Conservation (phyloP, 2,797 vertebrate genomes). For the Pygocentrus nattereri region DNA sequence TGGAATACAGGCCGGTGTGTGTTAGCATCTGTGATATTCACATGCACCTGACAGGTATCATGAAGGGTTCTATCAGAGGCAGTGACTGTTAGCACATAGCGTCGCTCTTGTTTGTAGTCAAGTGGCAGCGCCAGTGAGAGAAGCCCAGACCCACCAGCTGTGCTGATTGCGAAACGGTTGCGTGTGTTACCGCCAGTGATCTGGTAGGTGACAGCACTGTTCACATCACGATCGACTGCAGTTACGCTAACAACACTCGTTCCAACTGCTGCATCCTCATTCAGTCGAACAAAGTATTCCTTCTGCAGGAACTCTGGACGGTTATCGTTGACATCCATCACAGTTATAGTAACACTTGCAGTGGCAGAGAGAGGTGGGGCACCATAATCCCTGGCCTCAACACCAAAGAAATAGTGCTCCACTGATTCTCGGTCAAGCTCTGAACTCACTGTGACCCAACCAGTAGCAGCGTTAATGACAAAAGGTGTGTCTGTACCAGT, state of each 20-base stretch:
- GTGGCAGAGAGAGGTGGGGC: constrained; percentile 90
- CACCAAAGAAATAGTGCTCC: constrained; percentile 95
- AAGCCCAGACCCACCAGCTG: constrained; percentile 89
- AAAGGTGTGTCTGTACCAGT: constrained; percentile 90
- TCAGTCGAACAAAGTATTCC: constrained; percentile 93
- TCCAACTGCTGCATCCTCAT: constrained; percentile 92
- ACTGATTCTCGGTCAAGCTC: constrained; percentile 92
- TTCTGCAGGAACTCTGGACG: constrained; percentile 94
- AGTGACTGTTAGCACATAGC: constrained; percentile 92
- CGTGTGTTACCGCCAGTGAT: constrained; percentile 96
- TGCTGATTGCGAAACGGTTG: constrained; percentile 97
- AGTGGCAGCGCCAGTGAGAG: constrained; percentile 92
- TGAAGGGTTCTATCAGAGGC: constrained; percentile 97
- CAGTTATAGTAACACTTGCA: constrained; percentile 94
- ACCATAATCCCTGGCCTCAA: constrained; percentile 95
- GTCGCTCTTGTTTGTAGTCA: constrained; percentile 98
- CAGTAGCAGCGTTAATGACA: constrained; percentile 93
- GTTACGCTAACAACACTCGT: constrained; percentile 94
- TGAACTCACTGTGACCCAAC: constrained; percentile 94
- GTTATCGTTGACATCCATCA: constrained; percentile 98
- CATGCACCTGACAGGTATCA: constrained; percentile 93
- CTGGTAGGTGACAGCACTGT: constrained; percentile 97
- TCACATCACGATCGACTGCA: constrained; percentile 93
- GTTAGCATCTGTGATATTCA: constrained; percentile 98
- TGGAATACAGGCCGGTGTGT: constrained; percentile 97